Evolutionary conservation across 2,113 vertebrate genomes (phyloP), one percentile per base, ranked within the genome.

Genomic region (Pedionomus torquatus): DNA sequence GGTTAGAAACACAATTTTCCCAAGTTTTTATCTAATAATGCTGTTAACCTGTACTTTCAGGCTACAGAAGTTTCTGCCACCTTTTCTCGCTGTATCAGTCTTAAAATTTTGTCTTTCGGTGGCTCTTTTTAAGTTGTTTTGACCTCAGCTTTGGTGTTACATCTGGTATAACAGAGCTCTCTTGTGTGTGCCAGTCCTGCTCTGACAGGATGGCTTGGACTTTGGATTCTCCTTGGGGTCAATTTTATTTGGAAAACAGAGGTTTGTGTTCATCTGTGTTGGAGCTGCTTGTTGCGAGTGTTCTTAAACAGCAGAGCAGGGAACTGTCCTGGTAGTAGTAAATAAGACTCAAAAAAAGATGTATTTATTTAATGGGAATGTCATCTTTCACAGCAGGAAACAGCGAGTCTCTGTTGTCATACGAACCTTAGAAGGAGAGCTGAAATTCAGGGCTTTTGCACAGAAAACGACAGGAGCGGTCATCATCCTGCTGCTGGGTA

Each of bases 331-430:
- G 71, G 21, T 79, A 55, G 55, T 26, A 63, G 55, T 78, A 84
- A 96, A 86, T 83, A 89, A 76, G 61, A 57, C 35, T 48, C 17
- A 3, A 55, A 52, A 74, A 49, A n/a, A 41, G 23, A n/a, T 87
- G 13, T 52, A 64, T 87, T 93, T 93, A 58, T 94, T 79, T 87
- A 91, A 76, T 35, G 35, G 55, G 35, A 78, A 76, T 84, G 69
- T 82, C 48, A 21, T 90, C 70, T 90, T 93, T 89, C 39, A 64
- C 54, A 55, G 75, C 70, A 81, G 92, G 87, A 82, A 92, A 84
- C 83, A 93, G 63, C 82, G 54, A 46, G 63, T 51, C 92, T 93
- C 78, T 91, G 63, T 49, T 68, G 82, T 83, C 54, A 30, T 83
- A 24, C 52, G 91, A 72, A 51, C 55, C 26, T 57, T 54, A 43